Evolutionary conservation across 2,113 vertebrate species (phyloP).

Genomic region (Coryphaenoides rupestris): DNA sequence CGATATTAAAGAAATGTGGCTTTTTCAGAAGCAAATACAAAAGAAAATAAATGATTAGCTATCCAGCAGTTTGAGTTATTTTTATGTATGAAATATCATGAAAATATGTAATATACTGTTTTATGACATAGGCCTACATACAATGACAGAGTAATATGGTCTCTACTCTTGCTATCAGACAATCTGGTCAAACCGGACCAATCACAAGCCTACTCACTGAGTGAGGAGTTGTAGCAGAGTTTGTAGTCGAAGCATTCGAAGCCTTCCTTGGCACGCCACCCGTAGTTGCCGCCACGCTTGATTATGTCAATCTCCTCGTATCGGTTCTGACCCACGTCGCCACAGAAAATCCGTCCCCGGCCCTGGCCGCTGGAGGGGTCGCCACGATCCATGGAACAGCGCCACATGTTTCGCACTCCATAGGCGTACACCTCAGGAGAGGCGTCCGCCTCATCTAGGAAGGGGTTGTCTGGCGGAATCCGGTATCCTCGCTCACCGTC

Average conservation of each 20-base stretch:
- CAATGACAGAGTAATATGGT: too few species aligned
- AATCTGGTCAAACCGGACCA: too few species aligned
- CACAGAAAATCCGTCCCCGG: slow-evolving; percentile 82
- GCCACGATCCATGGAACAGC: slow-evolving; percentile 79
- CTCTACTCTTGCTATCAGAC: too few species aligned
- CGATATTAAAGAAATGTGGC: too few species aligned
- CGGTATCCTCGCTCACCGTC: slow-evolving; percentile 54
- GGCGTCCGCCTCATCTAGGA: slow-evolving; percentile 65
- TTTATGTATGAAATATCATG: too few species aligned
- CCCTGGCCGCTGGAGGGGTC: slow-evolving; percentile 66
- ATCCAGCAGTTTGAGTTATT: too few species aligned
- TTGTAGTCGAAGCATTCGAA: slow-evolving; percentile 81
- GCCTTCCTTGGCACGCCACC: slow-evolving; percentile 87
- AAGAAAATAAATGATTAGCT: too few species aligned
- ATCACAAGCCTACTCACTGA: slow-evolving; percentile 66
- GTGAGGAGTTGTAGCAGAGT: slow-evolving; percentile 77
- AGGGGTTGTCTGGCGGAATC: slow-evolving; percentile 79
- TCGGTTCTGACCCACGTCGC: slow-evolving; percentile 83
- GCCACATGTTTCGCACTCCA: slow-evolving; percentile 83
- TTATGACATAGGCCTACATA: too few species aligned
- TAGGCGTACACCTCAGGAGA: slow-evolving; percentile 78
- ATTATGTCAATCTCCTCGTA: slow-evolving; percentile 84
- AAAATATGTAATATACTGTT: too few species aligned
- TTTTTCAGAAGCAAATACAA: too few species aligned
- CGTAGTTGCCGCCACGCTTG: slow-evolving; percentile 81